These are phyloP conservation scores for Plagodis pulveraria DNA, from an alignment of 2,888 invertebrate species.

Conservation along the genomic window DNA sequence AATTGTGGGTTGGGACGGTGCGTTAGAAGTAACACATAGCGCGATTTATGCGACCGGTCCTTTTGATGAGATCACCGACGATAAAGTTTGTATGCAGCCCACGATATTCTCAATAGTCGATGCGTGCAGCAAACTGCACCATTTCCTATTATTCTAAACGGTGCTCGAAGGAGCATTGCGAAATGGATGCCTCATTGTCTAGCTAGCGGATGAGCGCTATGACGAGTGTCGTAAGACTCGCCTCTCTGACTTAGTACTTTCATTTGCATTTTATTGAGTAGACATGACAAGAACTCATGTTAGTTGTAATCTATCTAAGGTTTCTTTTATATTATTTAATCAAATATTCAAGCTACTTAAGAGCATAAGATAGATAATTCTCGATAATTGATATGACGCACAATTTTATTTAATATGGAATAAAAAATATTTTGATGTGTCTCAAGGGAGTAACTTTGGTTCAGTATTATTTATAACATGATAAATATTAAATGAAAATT, in stretches of 20 bases:
- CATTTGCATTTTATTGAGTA: slow-evolving; percentile 31
- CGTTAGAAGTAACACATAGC: slow-evolving; percentile 83
- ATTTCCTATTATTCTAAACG: slow-evolving; percentile 79
- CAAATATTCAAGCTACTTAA: too few species aligned
- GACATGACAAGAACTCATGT: slow-evolving; percentile 24
- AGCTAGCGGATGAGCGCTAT: slow-evolving; percentile 58
- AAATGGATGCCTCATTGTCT: slow-evolving; percentile 78
- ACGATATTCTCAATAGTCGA: slow-evolving; percentile 77
- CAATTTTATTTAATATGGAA: too few species aligned
- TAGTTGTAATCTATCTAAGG: slow-evolving; percentile 8
- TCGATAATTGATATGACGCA: too few species aligned
- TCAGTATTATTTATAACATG: not conserved
- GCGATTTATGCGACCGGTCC: slow-evolving; percentile 81
- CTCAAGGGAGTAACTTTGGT: slow-evolving; percentile 1
- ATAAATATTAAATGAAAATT: not conserved
- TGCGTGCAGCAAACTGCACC: slow-evolving; percentile 76
- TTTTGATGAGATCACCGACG: slow-evolving; percentile 82
- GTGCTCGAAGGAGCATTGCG: slow-evolving; percentile 65
- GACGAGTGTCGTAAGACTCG: slow-evolving; percentile 52
- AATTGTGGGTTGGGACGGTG: slow-evolving; percentile 83
- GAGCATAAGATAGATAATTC: too few species aligned
- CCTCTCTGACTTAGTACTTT: slow-evolving; percentile 27
- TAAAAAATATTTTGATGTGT: not conserved
- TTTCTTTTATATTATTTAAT: not conserved
- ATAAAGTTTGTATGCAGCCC: slow-evolving; percentile 79